Base-by-base conservation (phyloP, 2,797 vertebrate species). In the Micromesistius poutassou region DNA sequence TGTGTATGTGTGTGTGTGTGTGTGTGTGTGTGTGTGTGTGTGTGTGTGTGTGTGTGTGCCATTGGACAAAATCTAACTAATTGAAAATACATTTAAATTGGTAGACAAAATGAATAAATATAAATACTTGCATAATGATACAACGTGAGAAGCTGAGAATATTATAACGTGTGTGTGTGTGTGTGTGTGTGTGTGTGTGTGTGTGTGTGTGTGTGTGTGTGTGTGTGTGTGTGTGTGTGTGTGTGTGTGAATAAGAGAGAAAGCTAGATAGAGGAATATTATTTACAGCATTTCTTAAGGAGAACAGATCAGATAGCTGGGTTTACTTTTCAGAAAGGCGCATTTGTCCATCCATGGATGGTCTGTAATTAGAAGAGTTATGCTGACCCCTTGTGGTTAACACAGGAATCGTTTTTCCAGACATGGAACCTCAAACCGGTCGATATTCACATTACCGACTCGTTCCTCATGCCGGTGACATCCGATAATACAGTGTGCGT, bases 21-120 rank as follows among this genome's bases (percentile, higher is more conserved):
- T 25, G 50, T 62, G 50, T 62, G 50, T 62, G 50, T 62, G 50
- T 62, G 50, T 62, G 50, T 62, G 50, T 62, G 50, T 62, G 50
- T 62, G 50, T 62, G 50, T n/a, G 50, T 62, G 50, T n/a, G 50
- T n/a, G 50, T 62, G 50, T 62, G 50, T n/a, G 25, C n/a, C 36
- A 38, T 38, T 38, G 36, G 36, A 38, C 36, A 38, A 10, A 1
- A 10, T 38, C 36, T 9, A 5, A 38, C 7, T 10, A 10, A 38
- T 35, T 40, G 38, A 40, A 10, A 35, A 35, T 6, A 6, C 33
- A 35, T 35, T 31, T 35, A 4, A 13, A 42, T 14, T 42, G 12
- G 10, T 42, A 42, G 3, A 42, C 3, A 66, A 66, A 66, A 66
- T 66, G 8, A 66, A 66, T 66, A 25, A 28, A 25, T n/a, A 7